A percentile compares a stretch with the other conserved stretches of the same genome.
These are phyloP conservation scores for Sebastes matsubarae DNA, from an alignment of 2,797 vertebrate species.

Conservation along the genomic window DNA sequence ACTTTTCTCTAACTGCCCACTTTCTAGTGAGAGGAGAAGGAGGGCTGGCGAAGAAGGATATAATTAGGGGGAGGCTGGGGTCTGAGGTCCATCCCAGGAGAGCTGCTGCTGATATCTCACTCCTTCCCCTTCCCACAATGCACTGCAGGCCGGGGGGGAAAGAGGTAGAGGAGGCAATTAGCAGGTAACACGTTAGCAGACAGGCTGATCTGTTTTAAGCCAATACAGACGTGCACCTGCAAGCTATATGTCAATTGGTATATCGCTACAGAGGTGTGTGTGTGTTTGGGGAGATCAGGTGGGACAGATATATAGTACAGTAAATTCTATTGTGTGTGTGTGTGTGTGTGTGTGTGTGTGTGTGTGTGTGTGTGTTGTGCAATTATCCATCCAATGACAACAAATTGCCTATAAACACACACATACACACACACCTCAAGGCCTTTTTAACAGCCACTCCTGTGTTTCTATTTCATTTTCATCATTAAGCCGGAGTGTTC, in stretches of 20 bases:
- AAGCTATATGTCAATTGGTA: constrained; percentile 19
- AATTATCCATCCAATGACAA: constrained; percentile 24
- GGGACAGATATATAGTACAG: constrained; percentile 36
- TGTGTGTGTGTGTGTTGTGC: background rate
- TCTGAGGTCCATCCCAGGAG: constrained; percentile 46
- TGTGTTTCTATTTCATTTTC: constrained; percentile 55
- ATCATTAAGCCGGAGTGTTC: constrained; percentile 36
- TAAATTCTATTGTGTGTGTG: background rate
- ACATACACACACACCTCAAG: constrained; percentile 4
- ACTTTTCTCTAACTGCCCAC: constrained; percentile 24
- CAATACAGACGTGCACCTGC: constrained; percentile 30
- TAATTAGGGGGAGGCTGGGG: constrained; percentile 53
- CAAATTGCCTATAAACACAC: constrained; percentile 12
- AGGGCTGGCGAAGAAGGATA: constrained; percentile 1
- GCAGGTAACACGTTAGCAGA: constrained; percentile 51
- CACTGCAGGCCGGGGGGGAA: constrained; percentile 16
- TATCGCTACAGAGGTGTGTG: background rate
- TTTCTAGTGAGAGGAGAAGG: constrained; percentile 14
- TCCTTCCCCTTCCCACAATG: constrained; percentile 59
- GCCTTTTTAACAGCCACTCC: constrained; percentile 41
- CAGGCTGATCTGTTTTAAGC: constrained; percentile 37
- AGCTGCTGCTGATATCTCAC: constrained; percentile 42
- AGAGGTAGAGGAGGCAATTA: constrained; percentile 62
- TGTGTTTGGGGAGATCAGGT: constrained; percentile 5
- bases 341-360: background rate